These are phyloP conservation scores for Luidia sarsii DNA, from an alignment of 53 echinoderm and acorn worm genomes.

Conservation along the genomic window DNA sequence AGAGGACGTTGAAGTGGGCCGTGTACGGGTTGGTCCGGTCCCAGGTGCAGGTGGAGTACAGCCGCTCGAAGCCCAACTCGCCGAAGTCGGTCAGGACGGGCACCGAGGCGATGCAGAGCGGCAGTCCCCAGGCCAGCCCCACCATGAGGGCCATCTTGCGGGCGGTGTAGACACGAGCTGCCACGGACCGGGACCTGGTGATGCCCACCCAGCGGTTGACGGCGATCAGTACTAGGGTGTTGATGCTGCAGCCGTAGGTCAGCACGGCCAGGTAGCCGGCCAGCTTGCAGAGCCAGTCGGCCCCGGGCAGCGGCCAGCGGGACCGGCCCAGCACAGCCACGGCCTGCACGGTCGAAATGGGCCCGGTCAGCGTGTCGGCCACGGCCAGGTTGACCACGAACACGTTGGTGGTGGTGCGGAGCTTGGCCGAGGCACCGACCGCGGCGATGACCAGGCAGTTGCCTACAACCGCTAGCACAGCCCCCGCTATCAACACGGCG, in stretches of 20 bases:
- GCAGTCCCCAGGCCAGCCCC: slow-evolving; percentile 32
- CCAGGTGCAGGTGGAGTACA: slow-evolving; percentile 45
- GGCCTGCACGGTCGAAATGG: slow-evolving; percentile 18
- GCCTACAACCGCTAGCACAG: slow-evolving; percentile 4
- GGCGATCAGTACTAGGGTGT: slow-evolving; percentile 48
- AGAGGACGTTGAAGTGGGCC: not conserved
- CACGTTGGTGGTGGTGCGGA: slow-evolving; percentile 32
- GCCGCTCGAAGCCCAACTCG: slow-evolving; percentile 40
- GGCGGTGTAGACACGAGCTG: slow-evolving; percentile 26
- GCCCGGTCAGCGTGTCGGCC: slow-evolving; percentile 4
- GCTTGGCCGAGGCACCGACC: slow-evolving; percentile 7
- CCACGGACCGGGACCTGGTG: no score
- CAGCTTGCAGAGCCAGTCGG: slow-evolving; percentile 25
- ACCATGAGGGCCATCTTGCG: slow-evolving; percentile 53
- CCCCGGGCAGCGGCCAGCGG: slow-evolving; percentile 29
- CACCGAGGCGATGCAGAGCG: slow-evolving; percentile 5
- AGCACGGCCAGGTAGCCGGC: slow-evolving; percentile 8
- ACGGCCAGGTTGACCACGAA: no score
- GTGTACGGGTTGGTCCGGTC: not conserved
- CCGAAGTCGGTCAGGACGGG: slow-evolving; percentile 42
- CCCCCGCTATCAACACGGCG: not conserved
- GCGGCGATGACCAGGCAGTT: slow-evolving; percentile 26
- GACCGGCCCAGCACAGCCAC: slow-evolving; percentile 26
- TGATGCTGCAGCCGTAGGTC: not conserved
- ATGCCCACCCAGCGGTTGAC: slow-evolving; percentile 46